These are phyloP conservation scores for Brachionichthys hirsutus DNA, from an alignment of 2,113 vertebrate genomes.

Conservation along the genomic window DNA sequence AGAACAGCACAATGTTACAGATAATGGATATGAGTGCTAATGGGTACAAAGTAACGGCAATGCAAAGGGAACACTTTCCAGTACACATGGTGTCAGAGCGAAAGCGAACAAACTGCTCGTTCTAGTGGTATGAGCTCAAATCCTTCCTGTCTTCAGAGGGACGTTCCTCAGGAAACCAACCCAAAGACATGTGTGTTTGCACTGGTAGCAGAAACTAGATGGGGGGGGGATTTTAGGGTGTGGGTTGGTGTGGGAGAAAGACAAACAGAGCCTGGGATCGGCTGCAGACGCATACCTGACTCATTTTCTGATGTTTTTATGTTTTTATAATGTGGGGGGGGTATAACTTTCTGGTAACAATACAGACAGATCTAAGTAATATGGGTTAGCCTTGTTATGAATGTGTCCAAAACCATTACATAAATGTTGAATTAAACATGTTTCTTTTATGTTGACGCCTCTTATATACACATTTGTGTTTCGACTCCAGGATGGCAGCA, in stretches of 20 bases:
- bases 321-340: too few species aligned
- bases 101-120: not conserved
- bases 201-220: not conserved
- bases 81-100: constrained; percentile 75
- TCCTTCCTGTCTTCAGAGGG: not conserved
- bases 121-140: not conserved
- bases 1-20: constrained; percentile 82
- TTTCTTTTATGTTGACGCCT: not conserved
- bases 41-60: constrained; percentile 75
- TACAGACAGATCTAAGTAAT: too few species aligned
- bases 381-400: too few species aligned
- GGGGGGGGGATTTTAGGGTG: not conserved
- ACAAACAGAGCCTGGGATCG: constrained; percentile 45
- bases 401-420: not conserved
- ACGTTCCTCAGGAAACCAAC: not conserved
- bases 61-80: constrained; percentile 73
- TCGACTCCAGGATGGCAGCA: not conserved
- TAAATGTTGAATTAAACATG: not conserved
- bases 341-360: too few species aligned
- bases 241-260: constrained; percentile 32
- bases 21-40: constrained; percentile 73
- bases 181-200: not conserved
- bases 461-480: not conserved
- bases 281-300: constrained; percentile 22
- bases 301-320: constrained; percentile 12